Evolutionary conservation across 2,797 vertebrate genomes (phyloP).

Genomic region (Loris lydekkerianus): DNA sequence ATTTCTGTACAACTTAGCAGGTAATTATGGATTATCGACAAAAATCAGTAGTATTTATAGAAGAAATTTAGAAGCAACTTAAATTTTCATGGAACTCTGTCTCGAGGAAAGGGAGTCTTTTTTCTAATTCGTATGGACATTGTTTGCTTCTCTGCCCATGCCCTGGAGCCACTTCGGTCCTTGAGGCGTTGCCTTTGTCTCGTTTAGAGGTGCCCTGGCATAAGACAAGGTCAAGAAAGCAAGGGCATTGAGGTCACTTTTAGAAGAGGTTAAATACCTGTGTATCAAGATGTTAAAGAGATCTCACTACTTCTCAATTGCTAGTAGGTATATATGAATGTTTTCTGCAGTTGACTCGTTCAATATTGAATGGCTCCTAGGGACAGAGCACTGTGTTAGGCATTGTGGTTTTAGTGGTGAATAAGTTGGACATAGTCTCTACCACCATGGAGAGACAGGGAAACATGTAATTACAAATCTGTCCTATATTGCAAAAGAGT

Average conservation of each 20-base stretch:
- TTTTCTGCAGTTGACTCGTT: neutral
- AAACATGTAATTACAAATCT: neutral
- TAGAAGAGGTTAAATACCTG: neutral
- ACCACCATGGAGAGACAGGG: neutral
- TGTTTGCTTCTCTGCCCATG: neutral
- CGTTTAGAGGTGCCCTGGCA: neutral
- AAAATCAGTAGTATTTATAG: neutral
- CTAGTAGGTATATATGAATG: neutral
- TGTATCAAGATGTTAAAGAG: neutral
- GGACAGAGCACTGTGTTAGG: neutral
- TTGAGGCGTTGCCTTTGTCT: neutral
- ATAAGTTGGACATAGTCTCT: neutral
- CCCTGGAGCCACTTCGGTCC: neutral
- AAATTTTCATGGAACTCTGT: neutral
- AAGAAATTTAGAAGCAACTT: conserved; percentile 9
- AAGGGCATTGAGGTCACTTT: neutral
- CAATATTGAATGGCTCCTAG: neutral
- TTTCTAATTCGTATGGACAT: neutral
- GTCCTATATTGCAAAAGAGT: neutral
- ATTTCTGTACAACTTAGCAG: neutral
- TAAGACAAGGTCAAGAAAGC: neutral
- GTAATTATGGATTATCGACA: conserved; percentile 13
- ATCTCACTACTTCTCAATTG: neutral
- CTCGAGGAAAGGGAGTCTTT: neutral
- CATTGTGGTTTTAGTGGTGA: neutral